Percentiles rank a stretch among this genome's conserved stretches.
These are phyloP conservation scores for Conus betulinus DNA, from an alignment of 1,140 invertebrate genomes.

Conservation along the genomic window DNA sequence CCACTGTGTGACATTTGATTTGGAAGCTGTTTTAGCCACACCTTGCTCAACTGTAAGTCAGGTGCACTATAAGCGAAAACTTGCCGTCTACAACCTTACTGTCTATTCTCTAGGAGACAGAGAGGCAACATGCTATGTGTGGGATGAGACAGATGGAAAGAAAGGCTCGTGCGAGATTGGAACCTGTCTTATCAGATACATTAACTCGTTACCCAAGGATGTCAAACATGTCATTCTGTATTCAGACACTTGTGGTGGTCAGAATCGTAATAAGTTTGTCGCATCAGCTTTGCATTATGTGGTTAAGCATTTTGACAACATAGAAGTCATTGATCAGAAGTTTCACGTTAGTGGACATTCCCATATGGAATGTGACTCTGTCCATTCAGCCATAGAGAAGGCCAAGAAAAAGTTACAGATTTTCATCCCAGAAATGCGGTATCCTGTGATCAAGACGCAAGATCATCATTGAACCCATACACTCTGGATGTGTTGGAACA, in stretches of 20 bases:
- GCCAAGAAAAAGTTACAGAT: slow-evolving; percentile 40
- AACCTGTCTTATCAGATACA: slow-evolving; percentile 37
- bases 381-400: slow-evolving; percentile 43
- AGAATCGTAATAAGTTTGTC: slow-evolving; percentile 47
- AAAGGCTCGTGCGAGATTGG: slow-evolving; percentile 42
- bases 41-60: slow-evolving; percentile 46
- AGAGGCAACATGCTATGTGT: slow-evolving; percentile 43
- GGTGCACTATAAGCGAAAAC: slow-evolving; percentile 25
- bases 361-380: slow-evolving; percentile 47
- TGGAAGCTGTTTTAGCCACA: slow-evolving; percentile 42
- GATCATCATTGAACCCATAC: slow-evolving; percentile 21
- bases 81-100: slow-evolving; percentile 43
- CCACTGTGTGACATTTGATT: slow-evolving; percentile 41
- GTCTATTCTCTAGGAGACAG: slow-evolving; percentile 37
- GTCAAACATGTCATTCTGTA: slow-evolving; percentile 42
- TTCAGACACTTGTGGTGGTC: slow-evolving; percentile 49
- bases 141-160: slow-evolving; percentile 40
- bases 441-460: slow-evolving; percentile 14
- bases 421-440: slow-evolving; percentile 38
- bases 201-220: slow-evolving; percentile 27
- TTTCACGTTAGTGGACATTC: slow-evolving; percentile 49
- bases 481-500: slow-evolving; percentile 11
- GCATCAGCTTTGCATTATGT: slow-evolving; percentile 19
- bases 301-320: slow-evolving; percentile 8
- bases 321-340: slow-evolving; percentile 42